Evolutionary conservation across 2,113 vertebrate species (phyloP).

Genomic region (Melanocharis versteri): DNA sequence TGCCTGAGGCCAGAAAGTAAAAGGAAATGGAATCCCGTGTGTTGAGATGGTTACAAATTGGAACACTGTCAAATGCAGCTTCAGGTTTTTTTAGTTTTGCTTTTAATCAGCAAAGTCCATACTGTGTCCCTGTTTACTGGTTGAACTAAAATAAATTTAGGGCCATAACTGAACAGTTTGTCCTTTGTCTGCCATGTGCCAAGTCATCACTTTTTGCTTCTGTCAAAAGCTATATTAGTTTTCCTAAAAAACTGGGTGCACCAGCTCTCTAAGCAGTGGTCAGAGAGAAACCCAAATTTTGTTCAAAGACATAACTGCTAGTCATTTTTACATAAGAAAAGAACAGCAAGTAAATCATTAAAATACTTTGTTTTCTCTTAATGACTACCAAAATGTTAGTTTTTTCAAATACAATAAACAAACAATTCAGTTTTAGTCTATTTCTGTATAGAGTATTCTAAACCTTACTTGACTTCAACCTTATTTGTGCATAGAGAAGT

Average conservation of each 20-base stretch:
- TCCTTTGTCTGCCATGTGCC: slow-evolving; percentile 16
- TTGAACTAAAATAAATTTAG: slow-evolving; percentile 32
- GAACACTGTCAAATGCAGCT: slow-evolving; percentile 5
- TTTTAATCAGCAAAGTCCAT: slow-evolving; percentile 39
- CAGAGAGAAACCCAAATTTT: not conserved
- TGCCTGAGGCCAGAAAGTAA: not conserved
- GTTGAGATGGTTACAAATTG: not conserved
- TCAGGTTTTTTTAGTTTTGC: slow-evolving; percentile 27
- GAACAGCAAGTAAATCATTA: not conserved
- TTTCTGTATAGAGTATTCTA: not conserved
- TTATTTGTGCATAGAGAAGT: not conserved
- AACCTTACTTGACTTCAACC: not conserved
- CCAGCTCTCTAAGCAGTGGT: not conserved
- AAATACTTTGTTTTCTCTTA: not conserved
- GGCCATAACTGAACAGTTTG: not conserved
- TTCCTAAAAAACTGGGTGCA: not conserved
- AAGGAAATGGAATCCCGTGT: not conserved
- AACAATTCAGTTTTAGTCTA: not conserved
- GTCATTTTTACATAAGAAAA: not conserved
- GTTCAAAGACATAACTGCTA: not conserved
- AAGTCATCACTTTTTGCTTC: slow-evolving; percentile 7
- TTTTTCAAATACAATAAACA: not conserved
- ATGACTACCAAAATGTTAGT: not conserved
- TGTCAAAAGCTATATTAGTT: not conserved
- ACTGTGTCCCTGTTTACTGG: slow-evolving; percentile 1